Evolutionary conservation across 2,888 invertebrate genomes (phyloP).

Genomic region (Drosophila algonquin): DNA sequence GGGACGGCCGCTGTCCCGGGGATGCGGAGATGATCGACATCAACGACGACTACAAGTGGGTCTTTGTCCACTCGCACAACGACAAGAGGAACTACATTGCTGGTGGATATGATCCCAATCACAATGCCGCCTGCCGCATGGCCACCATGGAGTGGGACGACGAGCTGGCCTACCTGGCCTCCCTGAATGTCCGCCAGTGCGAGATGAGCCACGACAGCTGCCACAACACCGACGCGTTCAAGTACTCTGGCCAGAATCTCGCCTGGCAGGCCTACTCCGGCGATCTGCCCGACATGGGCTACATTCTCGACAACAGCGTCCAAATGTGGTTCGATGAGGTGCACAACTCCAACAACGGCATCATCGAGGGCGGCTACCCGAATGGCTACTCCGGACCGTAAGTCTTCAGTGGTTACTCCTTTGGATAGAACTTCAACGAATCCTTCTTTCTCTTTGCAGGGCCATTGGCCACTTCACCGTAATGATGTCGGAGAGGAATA

Average conservation of each 20-base stretch:
- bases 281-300: conserved; percentile 24
- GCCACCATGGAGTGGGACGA: conserved; percentile 56
- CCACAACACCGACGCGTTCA: conserved; percentile 54
- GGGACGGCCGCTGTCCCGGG: conserved; percentile 39
- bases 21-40: conserved; percentile 46
- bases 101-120: conserved; percentile 40
- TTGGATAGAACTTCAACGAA: not conserved
- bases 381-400: conserved; percentile 50
- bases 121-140: conserved; percentile 53
- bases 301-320: conserved; percentile 33
- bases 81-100: conserved; percentile 52
- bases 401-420: conserved; percentile 9
- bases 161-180: conserved; percentile 53
- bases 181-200: conserved; percentile 49
- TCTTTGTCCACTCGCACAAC: conserved; percentile 43
- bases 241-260: conserved; percentile 55
- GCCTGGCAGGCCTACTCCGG: conserved; percentile 39
- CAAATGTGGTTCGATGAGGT: conserved; percentile 56
- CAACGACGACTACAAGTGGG: conserved; percentile 31
- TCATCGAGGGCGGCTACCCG: conserved; percentile 50
- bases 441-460: conserved; percentile 3
- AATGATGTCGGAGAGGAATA: conserved; percentile 53
- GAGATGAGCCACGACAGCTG: conserved; percentile 54
- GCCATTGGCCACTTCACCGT: conserved; percentile 57
- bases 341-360: conserved; percentile 31